A percentile compares a stretch with the other conserved stretches of the same genome.
phyloP scores from a whole-genome alignment of 1,140 invertebrate species.

The Lepidostoma basale region DNA sequence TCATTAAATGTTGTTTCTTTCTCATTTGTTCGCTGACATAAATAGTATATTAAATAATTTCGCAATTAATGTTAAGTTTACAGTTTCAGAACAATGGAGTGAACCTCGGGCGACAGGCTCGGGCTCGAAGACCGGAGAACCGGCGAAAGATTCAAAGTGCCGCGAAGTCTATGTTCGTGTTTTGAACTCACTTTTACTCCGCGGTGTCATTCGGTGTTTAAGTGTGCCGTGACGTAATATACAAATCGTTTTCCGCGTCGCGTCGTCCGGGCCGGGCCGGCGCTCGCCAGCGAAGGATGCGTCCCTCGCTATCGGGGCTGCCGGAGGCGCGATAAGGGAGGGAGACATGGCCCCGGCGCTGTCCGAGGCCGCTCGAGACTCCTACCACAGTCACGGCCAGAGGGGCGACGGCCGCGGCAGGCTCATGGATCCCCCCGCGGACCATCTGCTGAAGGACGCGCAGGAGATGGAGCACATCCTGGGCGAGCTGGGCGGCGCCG shows the following conservation, averaged over 20 bases:
- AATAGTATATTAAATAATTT: slow-evolving; percentile 3
- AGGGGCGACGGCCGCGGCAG: slow-evolving; percentile 52
- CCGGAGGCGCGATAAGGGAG: slow-evolving; percentile 50
- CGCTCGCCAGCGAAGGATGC: slow-evolving; percentile 30
- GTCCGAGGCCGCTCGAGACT: slow-evolving; percentile 54
- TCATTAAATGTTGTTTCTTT: not conserved
- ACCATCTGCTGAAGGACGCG: slow-evolving; percentile 56
- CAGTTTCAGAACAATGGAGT: slow-evolving; percentile 32
- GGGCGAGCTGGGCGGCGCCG: slow-evolving; percentile 64
- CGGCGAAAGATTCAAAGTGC: slow-evolving; percentile 15
- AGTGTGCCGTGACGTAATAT: slow-evolving; percentile 27
- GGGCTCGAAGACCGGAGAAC: slow-evolving; percentile 23
- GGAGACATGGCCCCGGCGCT: slow-evolving; percentile 65
- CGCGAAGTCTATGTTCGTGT: not conserved
- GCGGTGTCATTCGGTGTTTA: not conserved
- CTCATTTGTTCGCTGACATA: not conserved
- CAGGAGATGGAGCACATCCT: slow-evolving; percentile 65
- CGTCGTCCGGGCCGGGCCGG: not conserved
- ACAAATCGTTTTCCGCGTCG: slow-evolving; percentile 8
- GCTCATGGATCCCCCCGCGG: slow-evolving; percentile 64
- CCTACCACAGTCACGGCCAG: slow-evolving; percentile 48
- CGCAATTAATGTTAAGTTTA: slow-evolving; percentile 24
- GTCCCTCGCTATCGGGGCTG: slow-evolving; percentile 41
- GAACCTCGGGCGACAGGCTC: not conserved
- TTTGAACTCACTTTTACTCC: not conserved